phyloP scores from a whole-genome alignment of 2,797 vertebrate species.

The Nyctalus aviator region DNA sequence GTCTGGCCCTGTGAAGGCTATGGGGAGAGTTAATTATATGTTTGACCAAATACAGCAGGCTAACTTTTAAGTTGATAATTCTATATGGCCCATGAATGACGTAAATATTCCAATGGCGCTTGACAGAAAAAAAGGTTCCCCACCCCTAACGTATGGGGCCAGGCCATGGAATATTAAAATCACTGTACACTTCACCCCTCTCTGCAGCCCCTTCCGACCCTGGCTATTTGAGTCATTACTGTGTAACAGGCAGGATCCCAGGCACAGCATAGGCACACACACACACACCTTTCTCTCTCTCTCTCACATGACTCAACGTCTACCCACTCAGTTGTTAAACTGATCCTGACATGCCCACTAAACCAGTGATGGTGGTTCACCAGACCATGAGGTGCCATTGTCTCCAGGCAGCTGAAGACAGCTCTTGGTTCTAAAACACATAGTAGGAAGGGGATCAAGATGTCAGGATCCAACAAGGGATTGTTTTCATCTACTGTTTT shows the following conservation, averaged over 20 bases:
- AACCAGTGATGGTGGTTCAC: conserved; percentile 30
- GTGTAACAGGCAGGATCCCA: background rate
- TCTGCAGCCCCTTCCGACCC: background rate
- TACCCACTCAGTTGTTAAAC: background rate
- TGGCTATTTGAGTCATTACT: background rate
- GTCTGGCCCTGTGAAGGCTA: too few species aligned
- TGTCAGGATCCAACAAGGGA: background rate
- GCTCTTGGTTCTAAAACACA: conserved; percentile 64
- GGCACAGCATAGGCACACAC: background rate
- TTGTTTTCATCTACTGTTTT: conserved; percentile 17
- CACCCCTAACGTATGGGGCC: background rate
- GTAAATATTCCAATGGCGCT: too few species aligned
- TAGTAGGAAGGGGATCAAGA: conserved; percentile 13
- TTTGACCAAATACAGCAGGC: too few species aligned
- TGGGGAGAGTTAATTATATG: too few species aligned
- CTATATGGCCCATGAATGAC: too few species aligned
- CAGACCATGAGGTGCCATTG: conserved; percentile 50
- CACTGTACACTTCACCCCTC: background rate
- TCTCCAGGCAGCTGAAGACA: conserved; percentile 63
- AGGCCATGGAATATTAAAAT: background rate
- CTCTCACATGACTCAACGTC: background rate
- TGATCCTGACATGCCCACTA: background rate
- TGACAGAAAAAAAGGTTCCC: too few species aligned
- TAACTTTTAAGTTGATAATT: too few species aligned
- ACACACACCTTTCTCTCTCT: background rate